Conservation (phyloP, 2,113 vertebrate species). For the Phylloscopus trochiloides region DNA sequence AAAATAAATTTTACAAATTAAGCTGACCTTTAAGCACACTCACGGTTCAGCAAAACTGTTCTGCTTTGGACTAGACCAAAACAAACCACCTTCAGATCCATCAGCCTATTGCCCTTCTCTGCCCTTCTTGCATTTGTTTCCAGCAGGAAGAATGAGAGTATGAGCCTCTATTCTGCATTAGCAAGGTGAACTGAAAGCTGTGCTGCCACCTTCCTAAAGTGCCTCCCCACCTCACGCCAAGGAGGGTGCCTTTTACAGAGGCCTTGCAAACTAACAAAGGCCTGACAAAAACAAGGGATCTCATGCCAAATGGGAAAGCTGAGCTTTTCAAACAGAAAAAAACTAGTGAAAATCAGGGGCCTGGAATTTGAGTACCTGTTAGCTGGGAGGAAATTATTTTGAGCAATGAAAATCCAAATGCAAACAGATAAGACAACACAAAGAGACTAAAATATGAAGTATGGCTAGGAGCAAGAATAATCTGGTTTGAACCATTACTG, state of each 20-base stretch:
- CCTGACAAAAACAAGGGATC: background rate
- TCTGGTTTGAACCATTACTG: background rate
- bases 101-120: background rate
- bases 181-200: background rate
- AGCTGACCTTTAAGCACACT: background rate
- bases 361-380: background rate
- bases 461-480: background rate
- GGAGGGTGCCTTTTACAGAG: background rate
- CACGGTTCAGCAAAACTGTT: background rate
- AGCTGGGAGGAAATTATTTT: background rate
- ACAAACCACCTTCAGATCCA: background rate
- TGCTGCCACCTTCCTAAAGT: background rate
- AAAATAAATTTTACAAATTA: background rate
- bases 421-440: background rate
- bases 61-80: background rate
- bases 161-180: background rate
- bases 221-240: background rate
- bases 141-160: background rate
- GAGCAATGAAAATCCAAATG: background rate
- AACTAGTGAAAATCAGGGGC: fast-evolving
- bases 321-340: background rate
- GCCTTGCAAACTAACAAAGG: background rate
- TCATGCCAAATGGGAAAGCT: background rate
- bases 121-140: background rate
- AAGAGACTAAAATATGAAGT: background rate